These are phyloP conservation scores for Oncorhynchus clarkii DNA, from an alignment of 2,113 vertebrate genomes.

Conservation along the genomic window DNA sequence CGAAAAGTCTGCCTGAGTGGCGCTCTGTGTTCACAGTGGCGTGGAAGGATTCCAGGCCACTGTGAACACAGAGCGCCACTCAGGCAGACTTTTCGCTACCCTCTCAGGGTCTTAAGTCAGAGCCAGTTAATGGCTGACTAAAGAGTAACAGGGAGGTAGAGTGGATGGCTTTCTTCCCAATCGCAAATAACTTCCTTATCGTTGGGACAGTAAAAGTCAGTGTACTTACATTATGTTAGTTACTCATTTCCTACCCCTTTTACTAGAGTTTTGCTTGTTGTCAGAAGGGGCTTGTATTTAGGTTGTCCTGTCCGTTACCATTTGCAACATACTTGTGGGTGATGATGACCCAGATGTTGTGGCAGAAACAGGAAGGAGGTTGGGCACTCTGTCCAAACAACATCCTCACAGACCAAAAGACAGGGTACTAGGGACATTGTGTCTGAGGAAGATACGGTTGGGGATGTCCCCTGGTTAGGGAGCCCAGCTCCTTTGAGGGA, in stretches of 20 bases:
- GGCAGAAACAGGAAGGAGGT: background rate
- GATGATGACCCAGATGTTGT: background rate
- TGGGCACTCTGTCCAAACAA: background rate
- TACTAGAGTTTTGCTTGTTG: background rate
- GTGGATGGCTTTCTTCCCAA: background rate
- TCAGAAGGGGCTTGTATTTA: background rate
- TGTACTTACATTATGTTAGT: too few relatives aligned
- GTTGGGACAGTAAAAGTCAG: too few relatives aligned
- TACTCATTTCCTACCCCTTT: too few relatives aligned
- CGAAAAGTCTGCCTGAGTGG: background rate
- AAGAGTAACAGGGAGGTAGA: background rate
- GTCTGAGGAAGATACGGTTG: background rate
- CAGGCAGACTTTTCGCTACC: too few relatives aligned
- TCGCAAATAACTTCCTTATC: too few relatives aligned
- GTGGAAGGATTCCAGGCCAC: background rate
- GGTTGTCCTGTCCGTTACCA: background rate
- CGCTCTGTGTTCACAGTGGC: background rate
- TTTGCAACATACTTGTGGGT: background rate
- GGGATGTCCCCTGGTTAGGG: too few relatives aligned
- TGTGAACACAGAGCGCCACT: too few relatives aligned
- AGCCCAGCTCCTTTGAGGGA: too few relatives aligned
- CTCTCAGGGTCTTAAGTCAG: background rate
- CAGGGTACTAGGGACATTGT: background rate
- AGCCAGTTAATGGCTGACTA: slow-evolving; percentile 41
- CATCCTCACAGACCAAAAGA: background rate